Evolutionary conservation across 2,797 vertebrate genomes (phyloP).

Genomic region (Chaenodraco wilsoni): DNA sequence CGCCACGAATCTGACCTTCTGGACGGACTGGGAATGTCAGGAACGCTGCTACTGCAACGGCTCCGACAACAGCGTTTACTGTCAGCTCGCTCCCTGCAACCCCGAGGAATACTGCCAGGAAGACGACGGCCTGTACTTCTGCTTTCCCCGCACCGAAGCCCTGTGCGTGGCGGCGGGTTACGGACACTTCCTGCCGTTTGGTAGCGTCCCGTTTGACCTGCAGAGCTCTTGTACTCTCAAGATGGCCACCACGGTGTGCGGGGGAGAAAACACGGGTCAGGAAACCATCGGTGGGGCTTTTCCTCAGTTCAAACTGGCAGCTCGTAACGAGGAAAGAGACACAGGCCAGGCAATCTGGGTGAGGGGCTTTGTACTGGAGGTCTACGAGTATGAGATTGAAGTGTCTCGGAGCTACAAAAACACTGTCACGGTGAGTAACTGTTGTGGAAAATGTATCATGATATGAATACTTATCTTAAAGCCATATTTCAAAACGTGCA

Average conservation of each 20-base stretch:
- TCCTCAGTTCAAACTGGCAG: conserved; percentile 87
- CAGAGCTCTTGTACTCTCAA: conserved; percentile 94
- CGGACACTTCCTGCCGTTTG: conserved; percentile 93
- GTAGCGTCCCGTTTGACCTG: conserved; percentile 92
- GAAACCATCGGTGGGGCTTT: conserved; percentile 57
- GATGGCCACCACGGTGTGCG: conserved; percentile 87
- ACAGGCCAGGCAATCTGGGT: conserved; percentile 95
- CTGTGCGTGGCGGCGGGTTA: conserved; percentile 93
- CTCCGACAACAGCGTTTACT: conserved; percentile 94
- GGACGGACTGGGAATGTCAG: conserved; percentile 95
- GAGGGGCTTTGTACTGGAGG: conserved; percentile 90
- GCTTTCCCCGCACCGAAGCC: conserved; percentile 89
- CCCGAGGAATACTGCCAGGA: conserved; percentile 93
- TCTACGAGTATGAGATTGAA: conserved; percentile 91
- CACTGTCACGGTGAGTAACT: conserved; percentile 90
- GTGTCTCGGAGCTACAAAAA: conserved; percentile 95
- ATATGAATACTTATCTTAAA: not conserved
- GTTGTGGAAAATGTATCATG: not conserved
- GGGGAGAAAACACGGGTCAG: conserved; percentile 44
- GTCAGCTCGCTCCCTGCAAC: conserved; percentile 88
- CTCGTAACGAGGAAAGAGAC: conserved; percentile 94
- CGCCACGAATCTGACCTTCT: conserved; percentile 94
- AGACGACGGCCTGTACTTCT: conserved; percentile 88
- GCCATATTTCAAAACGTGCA: not conserved
- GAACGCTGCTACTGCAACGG: conserved; percentile 97